These are phyloP conservation scores for Mormyrops attenuatus DNA, from an alignment of 2,797 vertebrate genomes.

Conservation along the genomic window DNA sequence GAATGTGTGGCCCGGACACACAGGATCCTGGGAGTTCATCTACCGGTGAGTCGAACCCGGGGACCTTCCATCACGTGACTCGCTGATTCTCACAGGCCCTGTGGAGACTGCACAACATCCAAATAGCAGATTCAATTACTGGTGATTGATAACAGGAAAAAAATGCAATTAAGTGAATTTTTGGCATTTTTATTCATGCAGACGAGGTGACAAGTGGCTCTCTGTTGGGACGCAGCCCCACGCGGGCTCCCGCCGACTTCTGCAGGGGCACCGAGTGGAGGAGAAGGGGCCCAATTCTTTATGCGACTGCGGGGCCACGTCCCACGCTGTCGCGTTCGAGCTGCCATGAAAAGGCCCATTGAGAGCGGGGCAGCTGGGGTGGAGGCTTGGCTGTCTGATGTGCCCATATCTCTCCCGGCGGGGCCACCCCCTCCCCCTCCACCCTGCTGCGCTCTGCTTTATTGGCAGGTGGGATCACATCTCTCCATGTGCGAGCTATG, in stretches of 20 bases:
- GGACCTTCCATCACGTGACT: slow-evolving; percentile 15
- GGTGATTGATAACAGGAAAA: neutral
- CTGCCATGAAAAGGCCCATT: slow-evolving; percentile 59
- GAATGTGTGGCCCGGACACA: slow-evolving; percentile 29
- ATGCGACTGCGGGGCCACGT: slow-evolving; percentile 45
- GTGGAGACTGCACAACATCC: slow-evolving; percentile 35
- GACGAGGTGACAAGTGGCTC: neutral
- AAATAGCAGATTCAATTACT: slow-evolving; percentile 2
- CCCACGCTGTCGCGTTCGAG: slow-evolving; percentile 53
- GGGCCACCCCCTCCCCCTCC: slow-evolving; percentile 32
- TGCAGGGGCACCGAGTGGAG: neutral
- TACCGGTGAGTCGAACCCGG: neutral
- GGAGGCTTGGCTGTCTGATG: slow-evolving; percentile 38
- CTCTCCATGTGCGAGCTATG: neutral
- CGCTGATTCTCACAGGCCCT: slow-evolving; percentile 35
- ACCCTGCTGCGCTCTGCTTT: slow-evolving; percentile 36
- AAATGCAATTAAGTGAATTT: slow-evolving; percentile 15
- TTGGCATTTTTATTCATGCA: neutral
- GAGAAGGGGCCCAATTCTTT: slow-evolving; percentile 41
- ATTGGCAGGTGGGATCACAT: slow-evolving; percentile 47
- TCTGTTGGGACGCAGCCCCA: neutral
- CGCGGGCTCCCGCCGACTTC: neutral
- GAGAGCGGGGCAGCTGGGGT: slow-evolving; percentile 56
- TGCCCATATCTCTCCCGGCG: slow-evolving; percentile 35
- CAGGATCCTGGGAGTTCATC: neutral